Base-by-base conservation (phyloP, 1,140 invertebrate genomes). In the Polypedilum pembai region DNA sequence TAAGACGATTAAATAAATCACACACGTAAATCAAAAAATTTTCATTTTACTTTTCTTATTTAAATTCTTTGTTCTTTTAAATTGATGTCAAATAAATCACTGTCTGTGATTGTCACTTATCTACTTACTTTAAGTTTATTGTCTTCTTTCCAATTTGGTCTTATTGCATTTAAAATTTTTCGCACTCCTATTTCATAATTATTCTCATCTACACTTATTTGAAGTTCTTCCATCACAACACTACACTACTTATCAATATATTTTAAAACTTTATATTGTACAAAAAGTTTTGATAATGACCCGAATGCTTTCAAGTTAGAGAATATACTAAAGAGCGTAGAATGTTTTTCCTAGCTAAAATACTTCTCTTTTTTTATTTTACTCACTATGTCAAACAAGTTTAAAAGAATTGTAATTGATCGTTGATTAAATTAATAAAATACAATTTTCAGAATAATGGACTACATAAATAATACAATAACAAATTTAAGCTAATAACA, bases 221-320 rank as follows among this genome's bases (percentile, higher is more conserved):
- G n/a, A 20, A 69, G 65, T 8, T 69, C 65, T 20, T 69, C 65
- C 65, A 69, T 69, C n/a, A 56, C 41, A 15, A 45, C 40, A 45
- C 41, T 12, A 56, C 45, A 56, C 45, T 56, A 4, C 45, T 56
- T 56, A 56, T 56, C 45, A 56, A 56, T 56, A 12, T 56, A n/a
- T 15, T 56, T 3, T 3, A 33, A 33, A 3, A 33, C 24, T 33
- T 33, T 33, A 33, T 33, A 33, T 33, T 33, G 24, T n/a, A n/a
- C n/a, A n/a, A n/a, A 33, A 33, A 33, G 24, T 33, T 5, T 33
- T 33, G 2, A 33, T 3, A 33, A 33, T 33, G 24, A 33, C 5
- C 24, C 24, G 24, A 3, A 3, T 33, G 5, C 24, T 33, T 33
- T 33, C 1, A 33, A 33, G 24, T 33, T 33, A 33, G 24, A 33